Evolutionary conservation across 2,888 invertebrate genomes (phyloP), one percentile per base, ranked within the genome.

Genomic region (Chironomus riparius): DNA sequence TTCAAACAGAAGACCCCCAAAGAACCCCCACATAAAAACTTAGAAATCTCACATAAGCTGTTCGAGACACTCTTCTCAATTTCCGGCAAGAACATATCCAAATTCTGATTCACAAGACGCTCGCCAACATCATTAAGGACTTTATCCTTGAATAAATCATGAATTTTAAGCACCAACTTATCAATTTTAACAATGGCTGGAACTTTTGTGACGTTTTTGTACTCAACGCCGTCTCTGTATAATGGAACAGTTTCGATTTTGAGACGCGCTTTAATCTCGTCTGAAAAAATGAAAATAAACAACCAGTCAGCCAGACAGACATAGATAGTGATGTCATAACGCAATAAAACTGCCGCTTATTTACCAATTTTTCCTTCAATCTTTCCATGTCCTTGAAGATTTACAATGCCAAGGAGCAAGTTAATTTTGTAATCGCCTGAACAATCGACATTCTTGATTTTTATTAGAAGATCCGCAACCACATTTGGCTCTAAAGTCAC

Each of bases 81-180:
- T 15, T 76, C 76, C 5, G 6, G 4, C 3, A 76, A 24, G 15
- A 76, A 65, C 22, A 65, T 10, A 24, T 76, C 24, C 6, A 70
- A 18, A 47, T 76, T 76, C 2, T 77, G 18, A 47, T 77, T 77
- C 4, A 77, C 21, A 21, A 77, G 38, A 13, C 13, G 4, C 69
- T 77, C 76, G 2, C 71, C 68, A 7, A 61, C 65, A 48, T 76
- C 77, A n/a, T 70, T 68, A 6, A 77, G 68, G 1, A 68, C 65
- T 47, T 76, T 76, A 50, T 77, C 76, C 5, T 76, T 77, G 47
- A 76, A 77, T 15, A 77, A 72, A 73, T 76, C 61, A 5, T 24
- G 24, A 6, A 77, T 28, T 22, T 77, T 12, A 3, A 77, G 47
- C 4, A 24, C 7, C 4, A 73, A 22, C 0, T 71, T 47, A 4